Evolutionary conservation across 2,113 vertebrate genomes (phyloP).

Genomic region (Ciconia stormi): DNA sequence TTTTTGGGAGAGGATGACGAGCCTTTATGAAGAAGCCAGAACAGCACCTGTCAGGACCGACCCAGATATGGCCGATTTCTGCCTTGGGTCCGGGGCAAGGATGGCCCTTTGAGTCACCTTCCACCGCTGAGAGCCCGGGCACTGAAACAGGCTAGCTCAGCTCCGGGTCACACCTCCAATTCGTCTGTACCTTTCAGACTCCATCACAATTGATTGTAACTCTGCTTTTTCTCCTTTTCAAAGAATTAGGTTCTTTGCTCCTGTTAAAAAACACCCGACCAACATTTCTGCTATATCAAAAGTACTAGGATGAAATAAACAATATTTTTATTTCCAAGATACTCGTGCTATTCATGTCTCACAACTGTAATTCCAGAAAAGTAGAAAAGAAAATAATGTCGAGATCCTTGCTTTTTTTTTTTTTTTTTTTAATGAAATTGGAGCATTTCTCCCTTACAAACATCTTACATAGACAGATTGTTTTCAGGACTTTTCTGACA

Average conservation of each 20-base stretch:
- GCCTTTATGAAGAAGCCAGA: not conserved
- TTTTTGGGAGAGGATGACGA: not conserved
- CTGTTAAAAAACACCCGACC: rapidly evolving
- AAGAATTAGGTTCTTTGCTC: not conserved
- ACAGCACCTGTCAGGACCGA: not conserved
- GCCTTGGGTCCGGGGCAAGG: not conserved
- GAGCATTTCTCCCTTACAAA: not conserved
- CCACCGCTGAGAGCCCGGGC: rapidly evolving
- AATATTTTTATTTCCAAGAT: not conserved
- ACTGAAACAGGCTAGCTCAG: not conserved
- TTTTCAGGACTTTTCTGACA: not conserved
- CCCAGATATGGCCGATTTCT: not conserved
- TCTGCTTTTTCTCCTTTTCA: not conserved
- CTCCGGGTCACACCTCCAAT: not conserved
- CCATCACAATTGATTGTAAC: not conserved
- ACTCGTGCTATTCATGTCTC: not conserved
- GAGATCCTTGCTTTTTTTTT: not conserved
- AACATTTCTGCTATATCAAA: not conserved
- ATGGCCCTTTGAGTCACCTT: not conserved
- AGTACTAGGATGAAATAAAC: not conserved
- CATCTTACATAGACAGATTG: not conserved
- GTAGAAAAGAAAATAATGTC: not conserved
- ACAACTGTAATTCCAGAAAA: not conserved
- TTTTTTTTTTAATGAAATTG: not conserved
- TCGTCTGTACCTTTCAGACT: not conserved